Evolutionary conservation across 2,888 invertebrate species (phyloP).

Genomic region (Cenopis cana): DNA sequence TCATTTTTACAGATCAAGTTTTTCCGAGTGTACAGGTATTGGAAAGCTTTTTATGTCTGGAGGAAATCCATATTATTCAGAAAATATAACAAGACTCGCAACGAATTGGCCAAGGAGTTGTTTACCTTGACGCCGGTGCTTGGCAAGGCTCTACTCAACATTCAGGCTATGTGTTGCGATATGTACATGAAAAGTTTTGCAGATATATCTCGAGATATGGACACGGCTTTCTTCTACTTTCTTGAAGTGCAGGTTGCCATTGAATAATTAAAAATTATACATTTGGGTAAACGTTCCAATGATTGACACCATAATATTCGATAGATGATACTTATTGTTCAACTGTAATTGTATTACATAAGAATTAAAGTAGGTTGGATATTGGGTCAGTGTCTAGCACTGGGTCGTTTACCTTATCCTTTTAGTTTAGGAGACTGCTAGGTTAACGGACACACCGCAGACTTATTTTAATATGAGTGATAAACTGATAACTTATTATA

Average conservation of each 20-base stretch:
- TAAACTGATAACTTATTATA: too few species aligned
- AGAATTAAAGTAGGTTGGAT: too few species aligned
- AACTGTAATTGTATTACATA: too few species aligned
- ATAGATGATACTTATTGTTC: too few species aligned
- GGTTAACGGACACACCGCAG: too few species aligned
- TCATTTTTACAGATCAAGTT: constrained; percentile 85
- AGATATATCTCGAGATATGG: constrained; percentile 81
- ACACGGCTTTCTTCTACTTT: constrained; percentile 87
- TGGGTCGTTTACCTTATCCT: too few species aligned
- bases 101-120: constrained; percentile 87
- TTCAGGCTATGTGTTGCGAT: constrained; percentile 88
- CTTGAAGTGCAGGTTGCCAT: constrained; percentile 87
- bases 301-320: too few species aligned
- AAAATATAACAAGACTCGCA: constrained; percentile 87
- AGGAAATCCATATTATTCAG: constrained; percentile 88
- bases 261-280: background rate
- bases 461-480: too few species aligned
- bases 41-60: constrained; percentile 94
- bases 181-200: constrained; percentile 87
- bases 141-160: constrained; percentile 88
- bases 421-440: too few species aligned
- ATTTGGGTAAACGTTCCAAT: too few species aligned
- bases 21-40: constrained; percentile 88
- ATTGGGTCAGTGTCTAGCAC: too few species aligned
- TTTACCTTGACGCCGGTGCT: constrained; percentile 90